Evolutionary conservation across 2,888 invertebrate genomes (phyloP).

Genomic region (Dicranocentrus wangi): DNA sequence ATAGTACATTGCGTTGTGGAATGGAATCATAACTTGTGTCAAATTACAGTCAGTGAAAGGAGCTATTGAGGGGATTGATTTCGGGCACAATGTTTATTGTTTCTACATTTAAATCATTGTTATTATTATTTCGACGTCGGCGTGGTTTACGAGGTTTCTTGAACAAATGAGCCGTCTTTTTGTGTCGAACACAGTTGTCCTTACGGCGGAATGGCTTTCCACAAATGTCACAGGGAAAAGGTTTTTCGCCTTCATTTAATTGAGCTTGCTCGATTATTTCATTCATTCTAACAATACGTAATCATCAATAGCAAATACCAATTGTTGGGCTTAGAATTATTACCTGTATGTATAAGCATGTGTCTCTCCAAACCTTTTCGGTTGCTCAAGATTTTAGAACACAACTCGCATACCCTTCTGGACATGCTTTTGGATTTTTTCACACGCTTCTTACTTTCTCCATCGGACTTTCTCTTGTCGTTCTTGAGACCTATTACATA

Average conservation of each 20-base stretch:
- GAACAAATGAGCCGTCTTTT: slow-evolving; percentile 56
- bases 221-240: slow-evolving; percentile 48
- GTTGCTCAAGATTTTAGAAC: slow-evolving; percentile 51
- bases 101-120: too few relatives aligned
- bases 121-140: too few relatives aligned
- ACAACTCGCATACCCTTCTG: slow-evolving; percentile 39
- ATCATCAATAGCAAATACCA: background rate
- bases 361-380: slow-evolving; percentile 49
- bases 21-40: too few relatives aligned
- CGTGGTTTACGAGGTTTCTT: slow-evolving; percentile 50
- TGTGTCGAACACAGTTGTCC: slow-evolving; percentile 56
- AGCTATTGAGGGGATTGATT: too few relatives aligned
- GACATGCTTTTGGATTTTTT: slow-evolving; percentile 25
- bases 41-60: too few relatives aligned
- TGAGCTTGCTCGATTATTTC: too few relatives aligned
- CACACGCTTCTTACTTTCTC: slow-evolving; percentile 22
- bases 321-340: too few relatives aligned
- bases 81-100: too few relatives aligned
- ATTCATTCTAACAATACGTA: too few relatives aligned
- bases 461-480: slow-evolving; percentile 4
- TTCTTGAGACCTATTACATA: too few relatives aligned
- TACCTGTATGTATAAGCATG: slow-evolving; percentile 59
- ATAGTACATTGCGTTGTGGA: too few relatives aligned
- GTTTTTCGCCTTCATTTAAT: slow-evolving; percentile 40
- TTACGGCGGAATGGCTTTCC: slow-evolving; percentile 50